Base-by-base conservation (phyloP, 2,888 invertebrate genomes). In the Thyatira batis region DNA sequence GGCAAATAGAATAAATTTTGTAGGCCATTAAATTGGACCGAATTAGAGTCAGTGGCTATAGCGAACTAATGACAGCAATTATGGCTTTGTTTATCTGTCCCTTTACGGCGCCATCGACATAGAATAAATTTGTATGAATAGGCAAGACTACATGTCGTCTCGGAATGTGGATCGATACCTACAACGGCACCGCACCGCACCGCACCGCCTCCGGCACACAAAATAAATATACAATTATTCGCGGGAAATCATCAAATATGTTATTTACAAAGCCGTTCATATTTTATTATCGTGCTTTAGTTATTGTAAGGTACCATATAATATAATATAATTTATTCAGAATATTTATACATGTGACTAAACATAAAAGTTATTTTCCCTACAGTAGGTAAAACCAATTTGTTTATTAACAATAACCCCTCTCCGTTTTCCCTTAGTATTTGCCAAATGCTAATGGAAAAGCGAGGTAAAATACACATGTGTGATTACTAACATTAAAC, bases 1-100 rank as follows among this genome's bases (percentile, higher is more conserved):
- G 64, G 67, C 65, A 69, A n/a, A 74, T 80, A 71, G 82, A 81
- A 87, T 85, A 83, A 57, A 84, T 88, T 87, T 83, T 82, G 78
- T 65, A 66, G 67, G 54, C 73, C 76, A 85, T 86, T 81, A 78
- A 83, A 75, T 76, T 67, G 60, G 73, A 60, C 64, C 67, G 72
- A 83, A 84, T 84, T 80, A 80, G 66, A 71, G 65, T 68, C 76
- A 81, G 74, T 80, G 73, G 71, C 71, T 71, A 48, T 46, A 27
- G 67, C 70, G 71, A 61, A 59, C 71, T 79, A 81, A 87, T 74
- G 78, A 73, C 67, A 60, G 71, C 77, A 83, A 86, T 87, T 82
- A 83, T 63, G 70, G 63, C 57, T 57, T 67, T 76, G 73, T 78
- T 78, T 78, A 76, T 77, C 66, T 71, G 65, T 67, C 64, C 62